A percentile compares a stretch with the other conserved stretches of the same genome.
Evolutionary conservation across 2,888 invertebrate genomes (phyloP).

Genomic region (Hypsopygia costalis): DNA sequence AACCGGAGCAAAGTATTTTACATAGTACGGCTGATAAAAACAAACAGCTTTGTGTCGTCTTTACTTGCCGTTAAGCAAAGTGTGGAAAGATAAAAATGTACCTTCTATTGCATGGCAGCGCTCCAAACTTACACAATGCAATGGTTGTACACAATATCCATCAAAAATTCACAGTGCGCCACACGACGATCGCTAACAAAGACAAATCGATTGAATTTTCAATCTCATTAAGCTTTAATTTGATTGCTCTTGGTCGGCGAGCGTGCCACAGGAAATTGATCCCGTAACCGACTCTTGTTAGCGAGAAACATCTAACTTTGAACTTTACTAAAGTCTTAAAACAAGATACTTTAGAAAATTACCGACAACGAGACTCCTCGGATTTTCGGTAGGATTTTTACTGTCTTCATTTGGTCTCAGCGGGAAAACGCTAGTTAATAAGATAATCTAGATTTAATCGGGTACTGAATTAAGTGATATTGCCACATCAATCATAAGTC

Average conservation of each 20-base stretch:
- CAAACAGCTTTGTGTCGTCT: no score
- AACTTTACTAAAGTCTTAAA: conserved; percentile 4
- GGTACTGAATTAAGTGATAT: conserved; percentile 22
- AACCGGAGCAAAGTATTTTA: no score
- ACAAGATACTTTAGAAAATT: conserved; percentile 1
- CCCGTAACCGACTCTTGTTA: conserved; percentile 9
- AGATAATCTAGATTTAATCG: no score
- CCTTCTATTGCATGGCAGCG: neutral
- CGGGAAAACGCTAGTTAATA: no score
- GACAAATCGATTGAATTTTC: conserved; percentile 27
- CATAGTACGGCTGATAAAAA: no score
- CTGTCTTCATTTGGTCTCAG: no score
- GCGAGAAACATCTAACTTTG: conserved; percentile 8
- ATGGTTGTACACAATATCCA: conserved; percentile 5
- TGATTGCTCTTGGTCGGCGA: conserved; percentile 8
- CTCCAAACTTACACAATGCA: neutral
- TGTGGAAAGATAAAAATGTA: no score
- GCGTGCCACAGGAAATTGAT: conserved; percentile 6
- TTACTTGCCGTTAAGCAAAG: no score
- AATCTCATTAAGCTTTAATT: conserved; percentile 12
- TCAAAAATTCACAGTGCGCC: conserved; percentile 25
- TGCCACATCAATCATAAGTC: conserved; percentile 27
- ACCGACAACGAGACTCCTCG: neutral
- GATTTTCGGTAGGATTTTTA: no score
- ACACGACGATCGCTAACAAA: conserved; percentile 27